A percentile compares a stretch with the other conserved stretches of the same genome.
Evolutionary conservation across 2,888 invertebrate species (phyloP).

Genomic region (Lamellibrachia columna): DNA sequence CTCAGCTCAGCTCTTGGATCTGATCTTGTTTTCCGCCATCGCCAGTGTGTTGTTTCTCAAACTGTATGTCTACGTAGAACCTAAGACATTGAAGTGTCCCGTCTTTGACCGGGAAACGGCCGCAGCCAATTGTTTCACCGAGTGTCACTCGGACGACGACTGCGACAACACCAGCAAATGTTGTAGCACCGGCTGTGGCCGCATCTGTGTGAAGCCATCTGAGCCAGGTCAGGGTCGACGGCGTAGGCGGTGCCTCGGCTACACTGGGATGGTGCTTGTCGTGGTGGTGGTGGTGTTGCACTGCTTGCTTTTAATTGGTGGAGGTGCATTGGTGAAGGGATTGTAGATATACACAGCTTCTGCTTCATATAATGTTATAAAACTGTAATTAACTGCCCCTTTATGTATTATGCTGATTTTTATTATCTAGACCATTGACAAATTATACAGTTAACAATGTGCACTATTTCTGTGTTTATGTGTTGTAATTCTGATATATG

Average conservation of each 20-base stretch:
- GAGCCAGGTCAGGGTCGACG: background rate
- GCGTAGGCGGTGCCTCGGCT: background rate
- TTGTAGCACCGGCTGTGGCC: conserved; percentile 24
- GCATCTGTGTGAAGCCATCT: background rate
- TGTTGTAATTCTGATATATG: background rate
- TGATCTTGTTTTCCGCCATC: too few species aligned
- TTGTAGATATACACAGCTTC: background rate
- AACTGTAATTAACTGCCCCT: background rate
- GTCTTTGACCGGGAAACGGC: background rate
- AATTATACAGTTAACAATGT: background rate
- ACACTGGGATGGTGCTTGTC: background rate
- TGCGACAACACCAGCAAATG: conserved; percentile 35
- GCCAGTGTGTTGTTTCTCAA: background rate
- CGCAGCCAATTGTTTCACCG: background rate
- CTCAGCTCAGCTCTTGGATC: too few species aligned
- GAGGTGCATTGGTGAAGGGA: background rate
- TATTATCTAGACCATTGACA: background rate
- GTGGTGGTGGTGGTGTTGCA: conserved; percentile 7
- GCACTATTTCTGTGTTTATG: background rate
- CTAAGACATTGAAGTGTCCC: conserved; percentile 12
- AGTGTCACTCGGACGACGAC: conserved; percentile 28
- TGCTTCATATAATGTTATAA: background rate
- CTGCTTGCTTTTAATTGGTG: background rate
- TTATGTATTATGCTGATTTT: background rate
- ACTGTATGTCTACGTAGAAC: background rate